Evolutionary conservation across 2,888 invertebrate species (phyloP), one percentile per base, ranked within the genome.

Genomic region (Tridacna gigas): DNA sequence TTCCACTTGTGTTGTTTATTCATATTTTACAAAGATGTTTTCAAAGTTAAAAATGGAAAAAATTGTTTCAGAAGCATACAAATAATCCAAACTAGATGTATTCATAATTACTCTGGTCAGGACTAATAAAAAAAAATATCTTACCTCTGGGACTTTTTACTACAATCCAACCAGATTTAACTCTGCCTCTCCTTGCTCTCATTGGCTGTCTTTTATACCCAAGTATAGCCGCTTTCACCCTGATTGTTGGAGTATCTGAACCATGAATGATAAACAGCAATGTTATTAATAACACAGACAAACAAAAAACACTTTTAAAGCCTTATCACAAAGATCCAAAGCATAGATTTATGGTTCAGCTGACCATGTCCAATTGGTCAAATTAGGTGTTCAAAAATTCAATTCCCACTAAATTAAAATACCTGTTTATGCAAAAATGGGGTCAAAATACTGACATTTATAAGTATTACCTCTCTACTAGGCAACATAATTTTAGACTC

Each of bases 341-440:
- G 18, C 22, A 51, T 71, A 51, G 47, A 71, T 71, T 71, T n/a
- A 71, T 51, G 15, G 51, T 51, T 51, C 71, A 26, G 48, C 71
- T 51, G 51, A 71, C 71, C 71, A 51, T 71, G 25, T 71, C 71
- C 71, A 48, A 71, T 71, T 71, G 71, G 71, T 47, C 51, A 51
- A 71, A 51, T 71, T 71, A 71, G 51, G 51, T 71, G 47, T 37
- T 71, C 71, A 71, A 71, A 71, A 69, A 71, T 25, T 71, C 26
- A 51, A 51, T 71, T 51, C 48, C 71, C 71, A 20, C 47, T 71
- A n/a, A 71, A 71, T 71, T 71, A 51, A 7, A 25, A 13, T 37
- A 11, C 7, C 37, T 47, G 45, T 47, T 71, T 22, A 51, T 25
- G 18, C 15, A 26, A 47, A 69, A 63, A 63, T 37, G 63, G 22